Conservation (phyloP, 2,113 vertebrate species). For the Hyla sarda region DNA sequence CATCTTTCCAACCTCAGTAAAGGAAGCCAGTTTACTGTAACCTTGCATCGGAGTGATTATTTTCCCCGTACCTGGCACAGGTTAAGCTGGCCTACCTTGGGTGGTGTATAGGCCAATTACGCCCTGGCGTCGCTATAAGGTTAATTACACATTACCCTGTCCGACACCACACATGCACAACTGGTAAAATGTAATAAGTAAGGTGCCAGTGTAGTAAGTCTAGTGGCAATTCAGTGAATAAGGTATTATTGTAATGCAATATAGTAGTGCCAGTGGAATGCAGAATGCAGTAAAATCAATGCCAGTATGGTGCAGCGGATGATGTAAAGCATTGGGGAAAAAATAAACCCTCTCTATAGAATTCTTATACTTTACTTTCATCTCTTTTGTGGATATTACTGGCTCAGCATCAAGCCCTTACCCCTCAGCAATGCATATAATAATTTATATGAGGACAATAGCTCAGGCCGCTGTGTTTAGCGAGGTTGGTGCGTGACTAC, state of each 20-base stretch:
- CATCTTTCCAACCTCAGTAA: too few species aligned
- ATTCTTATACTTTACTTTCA: not conserved
- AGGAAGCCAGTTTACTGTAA: too few species aligned
- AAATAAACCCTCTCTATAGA: not conserved
- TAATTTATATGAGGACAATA: not conserved
- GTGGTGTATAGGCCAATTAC: too few species aligned
- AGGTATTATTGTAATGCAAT: not conserved
- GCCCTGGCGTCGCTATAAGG: too few species aligned
- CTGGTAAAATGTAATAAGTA: too few species aligned
- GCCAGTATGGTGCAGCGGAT: not conserved
- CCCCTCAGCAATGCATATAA: not conserved
- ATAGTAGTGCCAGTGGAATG: not conserved
- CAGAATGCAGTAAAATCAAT: not conserved
- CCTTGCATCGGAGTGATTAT: too few species aligned
- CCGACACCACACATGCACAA: too few species aligned
- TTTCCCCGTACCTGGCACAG: too few species aligned
- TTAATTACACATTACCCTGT: too few species aligned
- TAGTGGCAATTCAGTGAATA: too few species aligned
- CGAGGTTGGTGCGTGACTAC: not conserved
- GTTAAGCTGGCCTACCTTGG: too few species aligned
- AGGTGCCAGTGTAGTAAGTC: not conserved
- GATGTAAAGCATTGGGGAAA: not conserved
- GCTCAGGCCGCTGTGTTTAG: not conserved
- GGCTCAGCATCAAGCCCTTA: not conserved
- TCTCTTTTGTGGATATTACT: not conserved